Evolutionary conservation across 2,797 vertebrate species (phyloP).

Genomic region (Enteromius paludinosus): DNA sequence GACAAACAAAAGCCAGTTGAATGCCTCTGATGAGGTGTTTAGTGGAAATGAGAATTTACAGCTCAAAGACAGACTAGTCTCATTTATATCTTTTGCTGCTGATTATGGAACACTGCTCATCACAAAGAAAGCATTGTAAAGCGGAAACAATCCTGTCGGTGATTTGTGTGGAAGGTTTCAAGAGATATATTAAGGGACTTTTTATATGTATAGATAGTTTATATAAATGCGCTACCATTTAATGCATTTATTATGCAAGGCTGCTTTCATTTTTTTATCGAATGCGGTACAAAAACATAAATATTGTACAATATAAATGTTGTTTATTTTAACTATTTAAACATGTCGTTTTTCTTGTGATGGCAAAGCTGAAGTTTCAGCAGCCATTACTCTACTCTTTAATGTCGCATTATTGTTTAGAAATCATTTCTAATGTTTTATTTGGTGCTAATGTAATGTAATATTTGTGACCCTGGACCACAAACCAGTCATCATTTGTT

Average conservation of each 20-base stretch:
- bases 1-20: slow-evolving; percentile 76
- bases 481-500: background rate
- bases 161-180: slow-evolving; percentile 58
- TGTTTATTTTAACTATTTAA: background rate
- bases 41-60: slow-evolving; percentile 79
- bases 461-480: background rate
- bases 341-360: background rate
- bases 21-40: slow-evolving; percentile 85
- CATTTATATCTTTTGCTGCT: slow-evolving; percentile 68
- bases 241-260: background rate
- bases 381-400: background rate
- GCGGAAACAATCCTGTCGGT: slow-evolving; percentile 60
- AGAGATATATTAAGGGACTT: slow-evolving; percentile 52
- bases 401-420: background rate
- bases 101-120: slow-evolving; percentile 75
- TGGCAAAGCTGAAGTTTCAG: background rate
- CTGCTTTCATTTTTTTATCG: background rate
- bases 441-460: background rate
- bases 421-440: background rate
- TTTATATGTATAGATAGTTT: background rate
- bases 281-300: background rate
- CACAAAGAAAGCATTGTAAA: slow-evolving; percentile 61
- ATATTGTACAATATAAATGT: background rate
- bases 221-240: background rate
- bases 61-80: slow-evolving; percentile 77